A percentile compares a stretch with the other conserved stretches of the same genome.
phyloP scores from a whole-genome alignment of 2,888 invertebrate species.

The Lysandra bellargus region DNA sequence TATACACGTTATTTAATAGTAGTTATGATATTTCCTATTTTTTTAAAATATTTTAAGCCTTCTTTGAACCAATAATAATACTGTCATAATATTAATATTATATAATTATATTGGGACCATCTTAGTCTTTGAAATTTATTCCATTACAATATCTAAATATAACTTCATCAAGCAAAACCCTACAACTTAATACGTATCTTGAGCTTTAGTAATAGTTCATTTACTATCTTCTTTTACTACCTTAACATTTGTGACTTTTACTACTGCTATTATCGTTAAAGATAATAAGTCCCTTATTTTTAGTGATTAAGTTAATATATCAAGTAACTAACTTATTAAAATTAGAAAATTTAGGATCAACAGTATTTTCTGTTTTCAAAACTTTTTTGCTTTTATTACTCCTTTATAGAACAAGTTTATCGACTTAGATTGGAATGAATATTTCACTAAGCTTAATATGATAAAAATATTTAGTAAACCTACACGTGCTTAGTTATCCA shows the following conservation, averaged over 20 bases:
- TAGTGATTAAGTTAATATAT: neutral
- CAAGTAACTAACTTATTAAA: neutral
- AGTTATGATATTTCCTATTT: no score
- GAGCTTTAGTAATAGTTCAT: neutral
- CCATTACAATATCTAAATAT: neutral
- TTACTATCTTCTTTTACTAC: conserved; percentile 5
- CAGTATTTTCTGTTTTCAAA: neutral
- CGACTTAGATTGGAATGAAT: no score
- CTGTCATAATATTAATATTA: no score
- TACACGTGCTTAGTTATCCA: neutral
- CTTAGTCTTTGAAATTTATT: no score
- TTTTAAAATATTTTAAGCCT: no score
- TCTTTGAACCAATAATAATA: no score
- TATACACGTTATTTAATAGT: no score
- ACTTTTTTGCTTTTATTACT: neutral
- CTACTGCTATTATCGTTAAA: conserved; percentile 12
- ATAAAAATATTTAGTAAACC: no score
- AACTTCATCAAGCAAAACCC: neutral
- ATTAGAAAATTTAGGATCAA: neutral
- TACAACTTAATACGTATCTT: neutral
- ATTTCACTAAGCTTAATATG: no score
- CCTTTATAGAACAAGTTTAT: neutral
- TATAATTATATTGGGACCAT: no score
- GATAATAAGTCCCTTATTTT: neutral
- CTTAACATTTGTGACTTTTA: conserved; percentile 9